Evolutionary conservation across 2,888 invertebrate species (phyloP), one percentile per base, ranked within the genome.

Genomic region (Vanessa cardui): DNA sequence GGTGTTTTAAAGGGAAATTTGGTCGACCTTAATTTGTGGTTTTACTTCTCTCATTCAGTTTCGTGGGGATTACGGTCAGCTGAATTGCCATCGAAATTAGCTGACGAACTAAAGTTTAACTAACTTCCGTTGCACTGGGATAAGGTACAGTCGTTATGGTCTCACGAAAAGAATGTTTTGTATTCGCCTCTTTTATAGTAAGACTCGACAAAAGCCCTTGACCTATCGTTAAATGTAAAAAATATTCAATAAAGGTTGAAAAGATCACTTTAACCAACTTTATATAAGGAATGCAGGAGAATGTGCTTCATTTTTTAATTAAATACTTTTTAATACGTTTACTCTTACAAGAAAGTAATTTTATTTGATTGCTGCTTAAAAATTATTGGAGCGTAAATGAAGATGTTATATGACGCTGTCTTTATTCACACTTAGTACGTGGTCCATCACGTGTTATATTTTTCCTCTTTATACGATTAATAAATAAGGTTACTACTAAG

Each of bases 11-110:
- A 76, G 77, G 69, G 70, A 77, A 79, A 78, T 81, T 77, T 72
- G 70, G 73, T 64, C 76, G 73, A 78, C 80, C 82, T 75, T 77
- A 78, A 79, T 78, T 72, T 80, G 80, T 75, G 83, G 83, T 76
- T 77, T 78, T 78, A 78, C 68, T 54, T 76, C 79, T 74, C 67
- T 82, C 79, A 75, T 76, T 75, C 64, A 73, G 77, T 78, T 80
- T 72, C 65, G 64, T 64, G 65, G 64, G 70, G 75, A 76, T 78
- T 73, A 76, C 72, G 74, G 74, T 70, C 74, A 73, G 74, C 73
- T 76, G 77, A 72, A 74, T 76, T 77, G 70, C 64, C 62, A 70
- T 70, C 59, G 69, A 72, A 73, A 75, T 74, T 78, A 84, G 59
- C 65, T 61, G 66, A 60, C 59, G 60, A 62, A 59, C 45, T 58